Percentiles rank a stretch among this genome's conserved stretches.
These are phyloP conservation scores for Orius laevigatus DNA, from an alignment of 1,140 invertebrate genomes.

Conservation along the genomic window DNA sequence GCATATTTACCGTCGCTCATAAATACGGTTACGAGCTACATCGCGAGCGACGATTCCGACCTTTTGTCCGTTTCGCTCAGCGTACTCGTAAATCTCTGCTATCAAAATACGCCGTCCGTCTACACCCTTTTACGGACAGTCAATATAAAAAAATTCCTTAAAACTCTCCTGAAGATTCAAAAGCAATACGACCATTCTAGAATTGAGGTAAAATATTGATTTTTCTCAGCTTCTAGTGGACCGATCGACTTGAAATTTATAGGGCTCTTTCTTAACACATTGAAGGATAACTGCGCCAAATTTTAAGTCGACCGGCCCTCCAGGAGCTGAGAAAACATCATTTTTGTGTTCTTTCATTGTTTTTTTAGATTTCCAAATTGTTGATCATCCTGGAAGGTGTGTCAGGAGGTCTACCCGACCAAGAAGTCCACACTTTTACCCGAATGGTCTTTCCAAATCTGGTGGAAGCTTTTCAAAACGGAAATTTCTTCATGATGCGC, in stretches of 20 bases:
- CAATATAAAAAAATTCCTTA: conserved; percentile 40
- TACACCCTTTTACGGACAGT: conserved; percentile 44
- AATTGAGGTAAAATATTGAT: conserved; percentile 14
- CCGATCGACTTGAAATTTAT: no score
- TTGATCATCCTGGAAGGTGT: conserved; percentile 36
- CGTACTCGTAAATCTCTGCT: conserved; percentile 53
- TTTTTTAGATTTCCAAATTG: conserved; percentile 32
- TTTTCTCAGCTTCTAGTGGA: not conserved
- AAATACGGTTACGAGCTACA: conserved; percentile 40
- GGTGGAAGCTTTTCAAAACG: conserved; percentile 28
- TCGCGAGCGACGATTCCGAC: conserved; percentile 35
- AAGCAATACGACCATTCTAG: conserved; percentile 24
- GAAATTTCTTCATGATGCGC: conserved; percentile 30
- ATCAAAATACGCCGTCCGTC: conserved; percentile 46
- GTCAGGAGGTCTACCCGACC: conserved; percentile 32
- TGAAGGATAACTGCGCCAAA: no score
- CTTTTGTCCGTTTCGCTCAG: conserved; percentile 41
- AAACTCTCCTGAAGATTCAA: conserved; percentile 35
- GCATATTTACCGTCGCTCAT: conserved; percentile 43
- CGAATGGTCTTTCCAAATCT: conserved; percentile 32
- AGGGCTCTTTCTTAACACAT: no score
- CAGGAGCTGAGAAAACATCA: not conserved
- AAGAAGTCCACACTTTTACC: conserved; percentile 32
- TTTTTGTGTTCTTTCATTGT: conserved; percentile 3
- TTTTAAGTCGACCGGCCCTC: no score